Evolutionary conservation across 1,140 invertebrate genomes (phyloP).

Genomic region (Coptotermes formosanus): DNA sequence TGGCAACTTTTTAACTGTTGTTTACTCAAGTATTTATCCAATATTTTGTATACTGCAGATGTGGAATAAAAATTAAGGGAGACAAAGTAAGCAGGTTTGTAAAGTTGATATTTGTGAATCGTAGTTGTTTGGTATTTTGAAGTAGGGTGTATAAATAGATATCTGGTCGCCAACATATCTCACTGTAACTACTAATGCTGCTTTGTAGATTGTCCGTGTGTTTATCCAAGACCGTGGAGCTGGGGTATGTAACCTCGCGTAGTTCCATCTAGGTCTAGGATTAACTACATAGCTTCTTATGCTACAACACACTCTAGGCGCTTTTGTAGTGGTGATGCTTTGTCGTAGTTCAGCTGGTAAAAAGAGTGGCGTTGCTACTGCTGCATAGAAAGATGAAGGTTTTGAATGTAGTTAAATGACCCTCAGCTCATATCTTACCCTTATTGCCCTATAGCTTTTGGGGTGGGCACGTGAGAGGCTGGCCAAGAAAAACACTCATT

Average conservation of each 20-base stretch:
- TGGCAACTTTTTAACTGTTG: slow-evolving; percentile 31
- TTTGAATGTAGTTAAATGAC: not conserved
- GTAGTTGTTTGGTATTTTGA: slow-evolving; percentile 21
- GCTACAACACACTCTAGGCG: not conserved
- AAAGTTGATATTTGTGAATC: slow-evolving; percentile 16
- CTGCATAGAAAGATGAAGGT: not conserved
- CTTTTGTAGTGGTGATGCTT: not conserved
- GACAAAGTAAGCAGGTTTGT: not conserved
- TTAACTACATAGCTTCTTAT: not conserved
- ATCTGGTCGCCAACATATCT: not conserved
- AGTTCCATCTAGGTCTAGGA: not conserved
- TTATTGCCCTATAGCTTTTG: not conserved
- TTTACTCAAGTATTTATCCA: slow-evolving; percentile 35
- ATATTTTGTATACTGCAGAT: slow-evolving; percentile 36
- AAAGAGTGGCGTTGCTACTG: not conserved
- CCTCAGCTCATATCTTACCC: not conserved
- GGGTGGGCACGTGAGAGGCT: not conserved
- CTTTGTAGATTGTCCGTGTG: not conserved
- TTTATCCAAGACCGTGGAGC: not conserved
- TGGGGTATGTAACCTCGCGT: too few relatives aligned
- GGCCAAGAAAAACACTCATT: not conserved
- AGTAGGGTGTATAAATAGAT: not conserved
- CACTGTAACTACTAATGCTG: not conserved
- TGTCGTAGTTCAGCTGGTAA: not conserved
- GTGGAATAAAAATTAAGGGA: not conserved